These are phyloP conservation scores for Rhinolophus ferrumequinum DNA, from an alignment of 2,113 vertebrate genomes.

Conservation along the genomic window DNA sequence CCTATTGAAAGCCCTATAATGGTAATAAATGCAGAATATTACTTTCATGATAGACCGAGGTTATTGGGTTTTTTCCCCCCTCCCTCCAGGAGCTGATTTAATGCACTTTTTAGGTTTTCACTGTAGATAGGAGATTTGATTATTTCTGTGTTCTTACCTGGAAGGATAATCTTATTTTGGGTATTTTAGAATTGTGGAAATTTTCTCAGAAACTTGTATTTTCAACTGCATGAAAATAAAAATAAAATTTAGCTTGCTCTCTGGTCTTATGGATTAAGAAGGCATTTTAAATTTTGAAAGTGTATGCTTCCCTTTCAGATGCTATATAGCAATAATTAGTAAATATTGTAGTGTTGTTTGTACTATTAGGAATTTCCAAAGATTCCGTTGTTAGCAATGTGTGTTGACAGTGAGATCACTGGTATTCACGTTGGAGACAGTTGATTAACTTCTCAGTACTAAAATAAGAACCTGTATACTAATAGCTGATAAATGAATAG, in stretches of 20 bases:
- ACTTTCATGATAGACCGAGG: neutral
- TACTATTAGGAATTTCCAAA: neutral
- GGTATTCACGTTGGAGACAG: neutral
- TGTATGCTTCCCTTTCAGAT: neutral
- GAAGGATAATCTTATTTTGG: slow-evolving; percentile 11
- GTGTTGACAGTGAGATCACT: neutral
- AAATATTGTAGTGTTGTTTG: neutral
- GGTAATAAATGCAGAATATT: neutral
- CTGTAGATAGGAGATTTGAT: neutral
- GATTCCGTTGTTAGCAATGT: slow-evolving; percentile 19
- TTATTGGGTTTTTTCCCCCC: neutral
- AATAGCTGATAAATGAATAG: neutral
- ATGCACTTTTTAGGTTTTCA: neutral
- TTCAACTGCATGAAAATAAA: slow-evolving; percentile 27
- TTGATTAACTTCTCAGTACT: neutral
- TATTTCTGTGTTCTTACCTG: neutral
- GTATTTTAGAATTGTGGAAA: slow-evolving; percentile 32
- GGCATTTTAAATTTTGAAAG: neutral
- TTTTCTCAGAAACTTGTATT: slow-evolving; percentile 13
- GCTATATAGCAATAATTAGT: neutral
- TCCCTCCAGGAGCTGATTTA: neutral
- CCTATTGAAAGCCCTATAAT: neutral
- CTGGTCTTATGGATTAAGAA: neutral
- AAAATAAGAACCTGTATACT: neutral
- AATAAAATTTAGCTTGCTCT: neutral